These are phyloP conservation scores for Lepus townsendii DNA, from an alignment of 2,797 vertebrate genomes.

Conservation along the genomic window DNA sequence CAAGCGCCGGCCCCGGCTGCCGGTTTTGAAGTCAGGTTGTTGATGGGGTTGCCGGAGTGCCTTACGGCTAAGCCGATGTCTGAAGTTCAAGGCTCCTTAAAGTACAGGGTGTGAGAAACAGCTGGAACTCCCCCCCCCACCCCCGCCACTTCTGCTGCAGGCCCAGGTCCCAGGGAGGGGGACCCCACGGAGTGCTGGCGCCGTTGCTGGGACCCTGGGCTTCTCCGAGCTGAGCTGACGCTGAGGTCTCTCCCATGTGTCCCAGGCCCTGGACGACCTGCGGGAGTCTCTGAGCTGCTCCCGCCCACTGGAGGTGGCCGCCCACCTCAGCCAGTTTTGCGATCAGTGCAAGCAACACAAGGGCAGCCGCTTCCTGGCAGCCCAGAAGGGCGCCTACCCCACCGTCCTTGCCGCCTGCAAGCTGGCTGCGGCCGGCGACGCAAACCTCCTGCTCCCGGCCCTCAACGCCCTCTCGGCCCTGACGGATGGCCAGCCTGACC, in stretches of 20 bases:
- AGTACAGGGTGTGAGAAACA: background rate
- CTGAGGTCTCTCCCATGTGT: background rate
- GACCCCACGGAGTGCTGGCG: no score
- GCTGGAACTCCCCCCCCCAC: background rate
- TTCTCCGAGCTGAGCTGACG: background rate
- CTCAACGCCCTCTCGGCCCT: constrained; percentile 90
- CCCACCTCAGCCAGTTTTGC: constrained; percentile 88
- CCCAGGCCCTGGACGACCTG: constrained; percentile 92
- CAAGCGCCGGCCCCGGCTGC: no score
- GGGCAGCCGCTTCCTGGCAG: constrained; percentile 94
- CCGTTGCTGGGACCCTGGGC: background rate
- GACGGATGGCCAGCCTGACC: constrained; percentile 95
- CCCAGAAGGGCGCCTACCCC: constrained; percentile 94
- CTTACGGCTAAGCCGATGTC: no score
- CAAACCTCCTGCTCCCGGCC: constrained; percentile 84
- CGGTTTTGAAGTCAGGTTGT: no score
- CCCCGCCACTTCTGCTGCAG: background rate
- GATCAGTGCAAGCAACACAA: constrained; percentile 93
- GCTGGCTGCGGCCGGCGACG: constrained; percentile 83
- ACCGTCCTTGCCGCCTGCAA: constrained; percentile 92
- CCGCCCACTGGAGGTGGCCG: constrained; percentile 35
- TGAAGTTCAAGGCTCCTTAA: background rate
- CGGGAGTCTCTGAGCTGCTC: constrained; percentile 83
- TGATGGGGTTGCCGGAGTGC: no score
- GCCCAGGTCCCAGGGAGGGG: background rate